phyloP scores from a whole-genome alignment of 2,888 invertebrate species.

The Pristionchus fissidentatus region DNA sequence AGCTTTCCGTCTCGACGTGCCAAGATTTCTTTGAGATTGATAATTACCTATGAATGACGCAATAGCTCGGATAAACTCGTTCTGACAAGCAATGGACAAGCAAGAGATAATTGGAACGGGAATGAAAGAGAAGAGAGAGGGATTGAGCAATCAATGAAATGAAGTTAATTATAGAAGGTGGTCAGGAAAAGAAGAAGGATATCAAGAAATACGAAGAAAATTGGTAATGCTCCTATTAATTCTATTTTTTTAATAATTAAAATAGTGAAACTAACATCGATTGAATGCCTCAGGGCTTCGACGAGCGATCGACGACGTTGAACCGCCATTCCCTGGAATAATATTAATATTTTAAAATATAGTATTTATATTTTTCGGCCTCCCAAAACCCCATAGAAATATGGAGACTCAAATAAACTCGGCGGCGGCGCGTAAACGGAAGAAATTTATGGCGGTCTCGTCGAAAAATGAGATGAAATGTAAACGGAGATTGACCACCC shows the following conservation, averaged over 20 bases:
- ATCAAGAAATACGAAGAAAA: not conserved
- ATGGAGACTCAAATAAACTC: too few species aligned
- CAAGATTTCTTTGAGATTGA: too few species aligned
- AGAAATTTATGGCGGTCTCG: too few species aligned
- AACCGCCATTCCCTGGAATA: slow-evolving; percentile 24
- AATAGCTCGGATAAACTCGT: not conserved
- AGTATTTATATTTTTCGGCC: too few species aligned
- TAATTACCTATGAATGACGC: too few species aligned
- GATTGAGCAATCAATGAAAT: not conserved
- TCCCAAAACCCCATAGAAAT: too few species aligned
- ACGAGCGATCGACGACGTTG: slow-evolving; percentile 34
- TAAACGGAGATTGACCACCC: too few species aligned
- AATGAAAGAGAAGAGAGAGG: not conserved
- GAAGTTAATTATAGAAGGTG: not conserved
- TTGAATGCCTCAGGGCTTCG: slow-evolving; percentile 31
- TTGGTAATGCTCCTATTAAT: too few species aligned
- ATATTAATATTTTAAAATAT: not conserved
- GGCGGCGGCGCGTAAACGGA: not conserved
- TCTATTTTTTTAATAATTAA: not conserved
- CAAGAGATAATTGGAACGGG: not conserved
- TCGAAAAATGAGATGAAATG: too few species aligned
- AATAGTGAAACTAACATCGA: slow-evolving; percentile 32
- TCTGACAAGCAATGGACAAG: not conserved
- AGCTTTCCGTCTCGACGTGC: too few species aligned
- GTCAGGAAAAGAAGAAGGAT: not conserved